A percentile compares a stretch with the other conserved stretches of the same genome.
Conservation (phyloP, 2,113 vertebrate genomes). For the Rana temporaria region DNA sequence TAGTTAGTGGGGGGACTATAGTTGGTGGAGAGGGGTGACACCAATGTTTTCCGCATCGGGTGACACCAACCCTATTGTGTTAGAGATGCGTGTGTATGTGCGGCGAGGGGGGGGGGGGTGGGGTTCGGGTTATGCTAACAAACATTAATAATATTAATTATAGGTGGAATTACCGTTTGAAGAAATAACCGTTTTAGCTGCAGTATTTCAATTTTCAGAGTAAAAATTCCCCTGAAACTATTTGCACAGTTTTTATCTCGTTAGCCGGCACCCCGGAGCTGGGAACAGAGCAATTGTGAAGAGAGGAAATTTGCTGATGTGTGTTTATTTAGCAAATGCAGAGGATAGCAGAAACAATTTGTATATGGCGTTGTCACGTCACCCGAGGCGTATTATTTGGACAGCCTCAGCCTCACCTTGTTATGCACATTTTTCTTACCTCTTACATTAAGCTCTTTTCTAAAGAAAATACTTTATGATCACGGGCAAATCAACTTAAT, state of each 20-base stretch:
- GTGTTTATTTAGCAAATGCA: slow-evolving; percentile 19
- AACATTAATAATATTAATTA: too few relatives aligned
- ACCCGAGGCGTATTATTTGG: background rate
- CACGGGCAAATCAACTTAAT: too few relatives aligned
- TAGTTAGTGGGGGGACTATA: too few relatives aligned
- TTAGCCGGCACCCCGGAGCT: background rate
- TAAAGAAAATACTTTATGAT: too few relatives aligned
- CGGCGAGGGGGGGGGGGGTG: too few relatives aligned
- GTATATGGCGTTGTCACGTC: background rate
- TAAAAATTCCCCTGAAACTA: background rate
- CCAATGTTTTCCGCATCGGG: too few relatives aligned
- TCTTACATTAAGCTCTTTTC: background rate
- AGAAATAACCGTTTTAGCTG: background rate
- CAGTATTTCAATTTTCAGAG: background rate
- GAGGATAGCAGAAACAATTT: too few relatives aligned
- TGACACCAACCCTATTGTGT: too few relatives aligned
- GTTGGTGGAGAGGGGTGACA: too few relatives aligned
- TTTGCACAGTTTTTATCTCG: background rate
- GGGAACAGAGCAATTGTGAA: too few relatives aligned
- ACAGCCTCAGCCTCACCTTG: background rate
- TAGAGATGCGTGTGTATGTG: too few relatives aligned
- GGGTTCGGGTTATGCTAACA: too few relatives aligned
- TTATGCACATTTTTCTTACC: background rate
- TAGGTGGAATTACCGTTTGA: background rate
- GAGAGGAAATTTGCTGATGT: background rate